These are phyloP conservation scores for Petroica traversi DNA, from an alignment of 2,113 vertebrate species.

Conservation along the genomic window DNA sequence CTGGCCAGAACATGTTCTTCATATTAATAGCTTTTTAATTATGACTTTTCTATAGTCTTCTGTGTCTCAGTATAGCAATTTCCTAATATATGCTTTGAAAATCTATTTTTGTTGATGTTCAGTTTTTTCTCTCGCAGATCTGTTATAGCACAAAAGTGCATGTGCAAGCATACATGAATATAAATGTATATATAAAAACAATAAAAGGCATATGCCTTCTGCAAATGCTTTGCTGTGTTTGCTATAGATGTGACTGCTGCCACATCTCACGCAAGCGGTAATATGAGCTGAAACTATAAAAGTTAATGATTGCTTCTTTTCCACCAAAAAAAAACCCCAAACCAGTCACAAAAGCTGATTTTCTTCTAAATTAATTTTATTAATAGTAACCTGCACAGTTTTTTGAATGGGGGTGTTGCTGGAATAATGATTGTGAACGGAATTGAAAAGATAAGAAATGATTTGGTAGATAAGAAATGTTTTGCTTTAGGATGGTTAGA, in stretches of 20 bases:
- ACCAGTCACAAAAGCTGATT: background rate
- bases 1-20: background rate
- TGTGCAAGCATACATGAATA: background rate
- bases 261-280: background rate
- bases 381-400: background rate
- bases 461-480: background rate
- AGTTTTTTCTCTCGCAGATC: background rate
- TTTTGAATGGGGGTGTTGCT: background rate
- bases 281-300: background rate
- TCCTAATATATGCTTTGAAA: background rate
- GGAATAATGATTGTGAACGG: background rate
- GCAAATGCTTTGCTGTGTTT: background rate
- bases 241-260: background rate
- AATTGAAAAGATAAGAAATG: background rate
- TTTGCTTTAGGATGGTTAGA: background rate
- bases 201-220: background rate
- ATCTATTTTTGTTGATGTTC: background rate
- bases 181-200: background rate
- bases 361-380: background rate
- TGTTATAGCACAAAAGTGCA: background rate
- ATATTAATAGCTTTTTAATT: background rate
- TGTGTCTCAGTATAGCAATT: background rate
- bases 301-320: background rate
- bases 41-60: background rate
- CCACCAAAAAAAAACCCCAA: background rate